These are phyloP conservation scores for Trachelus tabidus DNA, from an alignment of 2,888 invertebrate genomes.

Conservation along the genomic window DNA sequence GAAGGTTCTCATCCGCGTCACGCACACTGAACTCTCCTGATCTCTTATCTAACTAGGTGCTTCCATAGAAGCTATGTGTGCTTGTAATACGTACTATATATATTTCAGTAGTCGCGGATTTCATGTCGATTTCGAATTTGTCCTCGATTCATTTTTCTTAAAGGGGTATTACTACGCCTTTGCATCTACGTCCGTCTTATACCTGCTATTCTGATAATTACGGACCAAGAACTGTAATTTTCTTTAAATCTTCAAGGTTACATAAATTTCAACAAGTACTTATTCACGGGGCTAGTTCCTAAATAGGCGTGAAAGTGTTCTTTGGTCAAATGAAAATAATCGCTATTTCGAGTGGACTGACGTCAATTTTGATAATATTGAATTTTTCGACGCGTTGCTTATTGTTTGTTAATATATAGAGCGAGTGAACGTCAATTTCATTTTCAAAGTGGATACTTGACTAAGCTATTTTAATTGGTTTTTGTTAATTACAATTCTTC, in stretches of 20 bases:
- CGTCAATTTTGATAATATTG: not conserved
- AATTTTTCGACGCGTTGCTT: not conserved
- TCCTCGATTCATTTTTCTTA: not conserved
- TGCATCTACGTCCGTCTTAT: not conserved
- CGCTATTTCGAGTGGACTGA: not conserved
- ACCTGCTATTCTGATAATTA: not conserved
- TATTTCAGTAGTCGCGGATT: not conserved
- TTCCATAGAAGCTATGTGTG: not conserved
- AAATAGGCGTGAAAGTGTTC: not conserved
- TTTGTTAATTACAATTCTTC: not conserved
- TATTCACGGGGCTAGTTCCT: not conserved
- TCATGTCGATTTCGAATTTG: not conserved
- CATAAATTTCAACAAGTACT: not conserved
- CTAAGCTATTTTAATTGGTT: not conserved
- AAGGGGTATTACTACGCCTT: not conserved
- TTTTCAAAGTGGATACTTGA: not conserved
- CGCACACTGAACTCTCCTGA: slow-evolving; percentile 38
- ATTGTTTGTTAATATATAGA: not conserved
- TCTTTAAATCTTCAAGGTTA: not conserved
- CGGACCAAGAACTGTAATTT: not conserved
- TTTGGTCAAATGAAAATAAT: not conserved
- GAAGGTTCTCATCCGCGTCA: slow-evolving; percentile 52
- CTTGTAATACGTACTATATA: not conserved
- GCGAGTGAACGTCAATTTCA: not conserved
- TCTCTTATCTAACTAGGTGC: slow-evolving; percentile 36